phyloP scores from a whole-genome alignment of 2,797 vertebrate genomes.

The Threskiornis aethiopicus region DNA sequence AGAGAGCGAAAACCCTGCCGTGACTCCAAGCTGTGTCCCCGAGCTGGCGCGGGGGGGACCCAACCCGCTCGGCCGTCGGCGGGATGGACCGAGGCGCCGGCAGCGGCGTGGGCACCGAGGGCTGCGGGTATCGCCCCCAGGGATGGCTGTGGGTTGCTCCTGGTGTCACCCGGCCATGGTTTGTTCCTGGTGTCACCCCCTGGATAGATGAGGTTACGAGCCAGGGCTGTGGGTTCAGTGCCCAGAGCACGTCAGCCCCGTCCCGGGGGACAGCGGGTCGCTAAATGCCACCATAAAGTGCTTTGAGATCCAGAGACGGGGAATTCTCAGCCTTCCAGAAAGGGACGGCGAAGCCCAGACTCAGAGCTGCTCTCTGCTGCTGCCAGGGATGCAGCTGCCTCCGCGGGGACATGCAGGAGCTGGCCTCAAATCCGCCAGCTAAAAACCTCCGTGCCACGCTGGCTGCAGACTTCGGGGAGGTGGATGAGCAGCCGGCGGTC shows the following conservation, averaged over 20 bases:
- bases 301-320: background rate
- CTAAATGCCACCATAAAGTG: background rate
- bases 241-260: rapidly evolving
- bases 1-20: constrained; percentile 45
- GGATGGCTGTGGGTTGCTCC: background rate
- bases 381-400: background rate
- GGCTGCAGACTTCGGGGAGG: rapidly evolving
- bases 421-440: background rate
- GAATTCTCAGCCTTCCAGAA: background rate
- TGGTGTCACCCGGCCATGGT: background rate
- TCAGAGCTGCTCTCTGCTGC: background rate
- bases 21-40: constrained; percentile 1
- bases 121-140: background rate
- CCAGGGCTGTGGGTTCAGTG: background rate
- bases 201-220: background rate
- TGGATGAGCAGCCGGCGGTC: too few species aligned
- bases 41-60: background rate
- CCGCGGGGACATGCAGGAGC: rapidly evolving
- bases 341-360: background rate
- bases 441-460: rapidly evolving
- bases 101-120: background rate
- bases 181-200: background rate
- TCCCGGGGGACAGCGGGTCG: background rate
- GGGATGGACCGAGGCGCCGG: background rate
- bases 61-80: rapidly evolving